phyloP scores from a whole-genome alignment of 2,888 invertebrate species.

The Lithophane leautieri region DNA sequence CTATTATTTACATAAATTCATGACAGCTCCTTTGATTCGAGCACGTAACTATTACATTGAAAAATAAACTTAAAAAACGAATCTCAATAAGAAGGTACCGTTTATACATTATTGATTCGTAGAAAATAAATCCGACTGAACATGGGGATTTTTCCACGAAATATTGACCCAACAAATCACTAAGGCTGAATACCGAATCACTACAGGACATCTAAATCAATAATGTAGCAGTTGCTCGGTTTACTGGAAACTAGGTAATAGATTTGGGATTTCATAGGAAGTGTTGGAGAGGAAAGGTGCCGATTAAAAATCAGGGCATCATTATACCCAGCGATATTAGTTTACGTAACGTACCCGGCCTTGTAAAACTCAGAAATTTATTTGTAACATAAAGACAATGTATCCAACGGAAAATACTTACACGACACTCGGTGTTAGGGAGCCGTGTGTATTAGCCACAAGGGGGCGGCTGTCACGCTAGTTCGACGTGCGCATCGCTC shows the following conservation, averaged over 20 bases:
- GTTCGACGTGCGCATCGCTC: slow-evolving; percentile 84
- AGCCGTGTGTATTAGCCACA: slow-evolving; percentile 56
- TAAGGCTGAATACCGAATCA: slow-evolving; percentile 33
- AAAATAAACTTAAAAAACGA: slow-evolving; percentile 41
- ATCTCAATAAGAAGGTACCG: slow-evolving; percentile 15
- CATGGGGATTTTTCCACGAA: slow-evolving; percentile 4
- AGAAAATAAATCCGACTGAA: slow-evolving; percentile 5
- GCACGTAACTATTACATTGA: slow-evolving; percentile 52
- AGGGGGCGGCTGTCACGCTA: slow-evolving; percentile 76
- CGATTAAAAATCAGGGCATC: not conserved
- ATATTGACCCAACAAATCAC: slow-evolving; percentile 13
- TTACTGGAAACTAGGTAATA: slow-evolving; percentile 5
- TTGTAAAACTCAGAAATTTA: not conserved
- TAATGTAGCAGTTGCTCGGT: slow-evolving; percentile 56
- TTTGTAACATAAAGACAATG: slow-evolving; percentile 40
- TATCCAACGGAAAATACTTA: slow-evolving; percentile 39
- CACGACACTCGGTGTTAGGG: slow-evolving; percentile 47
- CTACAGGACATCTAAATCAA: slow-evolving; percentile 65
- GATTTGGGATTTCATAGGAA: not conserved
- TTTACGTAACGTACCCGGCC: not conserved
- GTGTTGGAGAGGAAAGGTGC: not conserved
- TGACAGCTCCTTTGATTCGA: slow-evolving; percentile 59
- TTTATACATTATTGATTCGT: slow-evolving; percentile 13
- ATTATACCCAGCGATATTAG: not conserved
- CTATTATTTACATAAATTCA: slow-evolving; percentile 62